Evolutionary conservation across 2,888 invertebrate genomes (phyloP).

Genomic region (Perithous albicinctus): DNA sequence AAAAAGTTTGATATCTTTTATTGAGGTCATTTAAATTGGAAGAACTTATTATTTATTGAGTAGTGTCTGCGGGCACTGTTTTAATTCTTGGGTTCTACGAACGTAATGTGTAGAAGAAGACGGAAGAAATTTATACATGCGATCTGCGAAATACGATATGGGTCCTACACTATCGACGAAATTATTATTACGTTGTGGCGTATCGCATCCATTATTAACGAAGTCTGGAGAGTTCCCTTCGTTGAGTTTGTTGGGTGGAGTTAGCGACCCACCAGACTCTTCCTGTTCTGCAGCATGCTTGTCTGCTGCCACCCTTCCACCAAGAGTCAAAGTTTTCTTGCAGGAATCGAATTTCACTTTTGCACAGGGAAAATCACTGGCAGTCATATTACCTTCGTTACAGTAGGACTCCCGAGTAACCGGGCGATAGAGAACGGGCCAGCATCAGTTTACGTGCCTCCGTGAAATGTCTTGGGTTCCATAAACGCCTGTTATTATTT

Average conservation of each 20-base stretch:
- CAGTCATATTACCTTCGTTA: constrained; percentile 67
- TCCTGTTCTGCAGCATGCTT: not conserved
- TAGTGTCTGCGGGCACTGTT: too few relatives aligned
- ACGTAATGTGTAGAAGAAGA: constrained; percentile 23
- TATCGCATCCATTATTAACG: constrained; percentile 35
- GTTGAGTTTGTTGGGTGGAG: constrained; percentile 14
- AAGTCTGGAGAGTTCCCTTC: constrained; percentile 46
- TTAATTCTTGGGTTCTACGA: not conserved
- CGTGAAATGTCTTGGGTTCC: constrained; percentile 26
- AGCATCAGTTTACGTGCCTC: constrained; percentile 12
- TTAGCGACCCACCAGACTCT: constrained; percentile 25
- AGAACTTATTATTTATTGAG: too few relatives aligned
- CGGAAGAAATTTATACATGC: not conserved
- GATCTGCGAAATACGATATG: not conserved
- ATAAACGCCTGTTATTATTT: constrained; percentile 43
- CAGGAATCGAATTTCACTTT: constrained; percentile 75
- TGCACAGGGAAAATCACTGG: constrained; percentile 45
- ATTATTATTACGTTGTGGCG: constrained; percentile 13
- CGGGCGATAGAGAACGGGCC: constrained; percentile 8
- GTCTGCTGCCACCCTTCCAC: not conserved
- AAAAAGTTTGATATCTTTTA: not conserved
- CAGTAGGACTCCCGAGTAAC: constrained; percentile 25
- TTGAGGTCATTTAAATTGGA: too few relatives aligned
- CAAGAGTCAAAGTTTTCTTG: constrained; percentile 73
- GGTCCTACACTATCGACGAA: not conserved